A percentile compares a stretch with the other conserved stretches of the same genome.
These are phyloP conservation scores for Hemicentrotus pulcherrimus DNA, from an alignment of 35 echinoderm and acorn worm genomes.

Conservation along the genomic window DNA sequence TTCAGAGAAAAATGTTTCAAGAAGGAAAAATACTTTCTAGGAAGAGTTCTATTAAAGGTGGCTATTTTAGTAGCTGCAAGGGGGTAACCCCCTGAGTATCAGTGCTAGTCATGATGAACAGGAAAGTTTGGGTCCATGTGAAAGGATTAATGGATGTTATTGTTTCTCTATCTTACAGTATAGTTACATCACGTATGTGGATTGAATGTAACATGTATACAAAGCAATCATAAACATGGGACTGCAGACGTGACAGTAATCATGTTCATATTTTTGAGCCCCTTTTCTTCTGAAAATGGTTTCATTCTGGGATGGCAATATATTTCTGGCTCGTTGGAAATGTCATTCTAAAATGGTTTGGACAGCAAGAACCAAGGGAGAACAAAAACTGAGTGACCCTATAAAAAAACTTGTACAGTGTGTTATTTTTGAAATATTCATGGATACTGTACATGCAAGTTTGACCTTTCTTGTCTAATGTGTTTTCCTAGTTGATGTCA, in stretches of 20 bases:
- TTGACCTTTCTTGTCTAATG: no score
- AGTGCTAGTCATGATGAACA: not conserved
- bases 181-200: not conserved
- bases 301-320: not conserved
- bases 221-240: not conserved
- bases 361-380: not conserved
- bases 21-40: no score
- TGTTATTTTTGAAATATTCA: no score
- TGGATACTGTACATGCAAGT: no score
- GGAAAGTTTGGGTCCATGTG: not conserved
- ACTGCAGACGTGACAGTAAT: not conserved
- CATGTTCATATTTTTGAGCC: not conserved
- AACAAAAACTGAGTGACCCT: no score
- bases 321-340: not conserved
- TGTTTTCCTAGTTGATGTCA: no score
- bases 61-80: no score
- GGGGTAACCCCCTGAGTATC: no score
- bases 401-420: no score
- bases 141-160: constrained; percentile 3
- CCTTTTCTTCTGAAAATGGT: not conserved
- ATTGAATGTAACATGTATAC: not conserved
- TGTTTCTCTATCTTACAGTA: not conserved
- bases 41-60: no score
- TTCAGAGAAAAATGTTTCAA: no score
- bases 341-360: not conserved